Percentiles rank a stretch among this genome's conserved stretches.
Evolutionary conservation across 2,888 invertebrate species (phyloP).

Genomic region (Lissocephala sabroskyi): DNA sequence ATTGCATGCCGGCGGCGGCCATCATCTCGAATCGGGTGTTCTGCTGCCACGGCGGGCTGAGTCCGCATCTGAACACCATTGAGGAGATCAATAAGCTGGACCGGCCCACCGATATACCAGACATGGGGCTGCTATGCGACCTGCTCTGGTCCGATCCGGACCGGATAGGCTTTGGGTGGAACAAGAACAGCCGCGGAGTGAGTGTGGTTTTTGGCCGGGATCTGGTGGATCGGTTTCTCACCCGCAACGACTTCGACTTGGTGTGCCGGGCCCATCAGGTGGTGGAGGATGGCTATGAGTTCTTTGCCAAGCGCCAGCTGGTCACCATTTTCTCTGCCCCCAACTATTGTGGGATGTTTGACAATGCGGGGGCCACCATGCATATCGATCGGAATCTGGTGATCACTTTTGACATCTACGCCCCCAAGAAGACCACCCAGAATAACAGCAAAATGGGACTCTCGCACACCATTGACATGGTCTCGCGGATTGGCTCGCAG

Average conservation of each 20-base stretch:
- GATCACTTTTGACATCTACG: slow-evolving; percentile 83
- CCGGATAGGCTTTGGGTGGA: slow-evolving; percentile 92
- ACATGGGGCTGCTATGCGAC: slow-evolving; percentile 95
- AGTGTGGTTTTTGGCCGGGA: slow-evolving; percentile 99
- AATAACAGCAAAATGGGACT: too few relatives aligned
- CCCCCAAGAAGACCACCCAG: not conserved
- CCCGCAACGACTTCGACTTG: slow-evolving; percentile 88
- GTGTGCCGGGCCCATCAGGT: not conserved
- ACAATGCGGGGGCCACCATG: slow-evolving; percentile 94
- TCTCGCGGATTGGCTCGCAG: too few relatives aligned
- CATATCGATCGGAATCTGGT: slow-evolving; percentile 95
- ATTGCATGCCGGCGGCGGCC: slow-evolving; percentile 98
- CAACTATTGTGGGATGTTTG: slow-evolving; percentile 86
- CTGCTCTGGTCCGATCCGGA: slow-evolving; percentile 97
- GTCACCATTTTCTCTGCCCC: slow-evolving; percentile 91
- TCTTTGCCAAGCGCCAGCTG: slow-evolving; percentile 94
- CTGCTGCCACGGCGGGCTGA: slow-evolving; percentile 95
- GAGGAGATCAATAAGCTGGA: slow-evolving; percentile 96
- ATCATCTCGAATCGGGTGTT: slow-evolving; percentile 99
- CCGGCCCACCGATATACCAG: slow-evolving; percentile 98
- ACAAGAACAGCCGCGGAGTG: slow-evolving; percentile 96
- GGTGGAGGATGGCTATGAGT: slow-evolving; percentile 95
- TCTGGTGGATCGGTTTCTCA: slow-evolving; percentile 94
- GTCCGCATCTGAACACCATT: slow-evolving; percentile 95
- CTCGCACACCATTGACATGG: too few relatives aligned